phyloP scores from a whole-genome alignment of 1,140 invertebrate species.

The Aphelinus certus region DNA sequence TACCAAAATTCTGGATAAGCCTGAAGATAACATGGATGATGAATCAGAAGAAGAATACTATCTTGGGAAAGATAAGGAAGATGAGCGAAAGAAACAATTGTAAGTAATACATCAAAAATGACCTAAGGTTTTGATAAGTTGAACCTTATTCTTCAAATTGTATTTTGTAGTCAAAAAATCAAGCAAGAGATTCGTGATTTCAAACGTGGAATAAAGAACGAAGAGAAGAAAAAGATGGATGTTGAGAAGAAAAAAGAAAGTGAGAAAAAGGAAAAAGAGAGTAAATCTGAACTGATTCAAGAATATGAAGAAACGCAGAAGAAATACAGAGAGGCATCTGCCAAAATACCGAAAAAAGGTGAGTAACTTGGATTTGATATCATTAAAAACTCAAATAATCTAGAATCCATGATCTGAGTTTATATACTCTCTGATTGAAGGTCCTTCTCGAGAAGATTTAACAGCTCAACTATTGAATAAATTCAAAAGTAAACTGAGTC shows the following conservation, averaged over 20 bases:
- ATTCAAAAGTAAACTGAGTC: conserved; percentile 82
- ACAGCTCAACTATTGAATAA: conserved; percentile 83
- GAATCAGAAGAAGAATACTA: conserved; percentile 70
- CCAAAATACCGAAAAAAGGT: conserved; percentile 77
- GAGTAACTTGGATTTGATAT: conserved; percentile 5
- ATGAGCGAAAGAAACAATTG: conserved; percentile 75
- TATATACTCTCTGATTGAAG: conserved; percentile 40
- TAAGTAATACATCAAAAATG: conserved; percentile 56
- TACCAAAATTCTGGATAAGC: conserved; percentile 47
- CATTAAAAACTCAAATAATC: background rate
- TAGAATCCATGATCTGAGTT: background rate
- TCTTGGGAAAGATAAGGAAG: conserved; percentile 74
- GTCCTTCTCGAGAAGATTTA: conserved; percentile 69
- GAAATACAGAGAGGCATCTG: conserved; percentile 78
- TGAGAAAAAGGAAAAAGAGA: conserved; percentile 57
- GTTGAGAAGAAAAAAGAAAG: conserved; percentile 63
- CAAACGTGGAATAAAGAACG: conserved; percentile 74
- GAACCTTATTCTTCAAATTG: background rate
- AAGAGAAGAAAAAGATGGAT: conserved; percentile 71
- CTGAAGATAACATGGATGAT: conserved; percentile 42
- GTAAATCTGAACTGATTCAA: conserved; percentile 74
- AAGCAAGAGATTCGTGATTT: conserved; percentile 79
- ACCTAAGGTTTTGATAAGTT: too few relatives aligned
- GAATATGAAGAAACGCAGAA: conserved; percentile 80
- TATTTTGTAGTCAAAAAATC: conserved; percentile 75